Evolutionary conservation across 2,113 vertebrate species (phyloP), one percentile per base, ranked within the genome.

Genomic region (Syrrhaptes paradoxus): DNA sequence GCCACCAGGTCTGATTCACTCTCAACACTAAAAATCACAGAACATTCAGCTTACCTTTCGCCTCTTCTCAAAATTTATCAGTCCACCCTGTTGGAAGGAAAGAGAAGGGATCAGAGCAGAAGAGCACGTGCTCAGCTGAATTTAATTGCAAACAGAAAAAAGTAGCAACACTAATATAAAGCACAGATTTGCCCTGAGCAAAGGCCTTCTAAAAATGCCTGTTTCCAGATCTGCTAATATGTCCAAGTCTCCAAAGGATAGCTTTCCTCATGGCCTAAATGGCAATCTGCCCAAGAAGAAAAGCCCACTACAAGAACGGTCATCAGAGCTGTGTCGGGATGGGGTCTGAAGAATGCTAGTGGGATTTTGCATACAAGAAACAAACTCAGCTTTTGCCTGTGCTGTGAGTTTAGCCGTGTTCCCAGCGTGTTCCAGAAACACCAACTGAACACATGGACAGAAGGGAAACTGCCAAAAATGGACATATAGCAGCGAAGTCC

Each of bases 61-160:
- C 88, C 99, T 98, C 98, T 99, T 99, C 93, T 99, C 99, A 92
- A 99, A 99, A 97, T 99, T 99, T 93, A 99, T 99, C 95, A 99
- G 98, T 32, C 99, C 99, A 45, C 98, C 98, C 99, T 99, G 97
- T 91, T 92, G 91, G 43, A 93, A 94, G 88, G 86, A 95, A 93
- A 89, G 92, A 89, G 84, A 82, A 88, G 4, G 52, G 19, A 84
- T 70, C 43, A 94, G 89, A 86, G 41, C 43, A 75, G 43, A 82
- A 87, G 57, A 63, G 54, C 62, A 63, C 20, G 4, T 7, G 31
- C 54, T 72, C 24, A 19, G 28, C 6, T 41, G 34, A 83, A 79
- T 51, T 52, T 15, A 72, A 82, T 59, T n/a, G 68, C 87, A 66
- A 68, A 76, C 45, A 43, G 48, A 57, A 70, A 70, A 55, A 74